Evolutionary conservation across 2,888 invertebrate genomes (phyloP), one percentile per base, ranked within the genome.

Genomic region (Apeira syringaria): DNA sequence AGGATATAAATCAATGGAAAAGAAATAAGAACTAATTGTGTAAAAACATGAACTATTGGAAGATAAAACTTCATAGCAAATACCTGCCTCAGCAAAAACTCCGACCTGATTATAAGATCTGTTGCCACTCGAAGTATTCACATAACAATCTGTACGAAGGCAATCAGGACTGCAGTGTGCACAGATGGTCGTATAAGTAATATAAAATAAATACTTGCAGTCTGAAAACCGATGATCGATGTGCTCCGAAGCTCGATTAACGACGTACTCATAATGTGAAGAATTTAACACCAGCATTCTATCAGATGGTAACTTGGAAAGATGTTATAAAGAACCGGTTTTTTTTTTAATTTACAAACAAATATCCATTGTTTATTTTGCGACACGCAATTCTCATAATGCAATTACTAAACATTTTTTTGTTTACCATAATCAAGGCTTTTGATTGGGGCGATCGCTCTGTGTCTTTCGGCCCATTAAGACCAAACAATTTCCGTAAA

Each of bases 71-170:
- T 13, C 4, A 13, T 13, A 13, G 6, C 27, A 13, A 2, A 13
- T 5, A 13, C 5, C 2, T 7, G 20, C 7, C 10, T 8, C n/a
- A 5, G 27, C 15, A 15, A 15, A 15, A 15, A 15, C 3, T 11
- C 10, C 7, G 10, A 2, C 27, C 13, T 6, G 1, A 20, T 5
- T 10, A 20, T 15, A 17, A 22, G 10, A 31, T 30, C 17, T 17
- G 25, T 28, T 9, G 10, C 7, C 4, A 36, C 22, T 36, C 9
- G 25, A 38, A 29, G 7, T 30, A 44, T 38, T 38, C 44, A 17
- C 33, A 38, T 44, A 38, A 33, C 44, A 44, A 44, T 44, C 32
- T 44, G 44, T 44, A 9, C 25, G 33, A 33, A 36, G n/a, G 24
- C 43, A 26, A 31, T 4, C 22, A 37, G 36, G 12, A 7, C 17